A percentile compares a stretch with the other conserved stretches of the same genome.
These are phyloP conservation scores for Pardalotus punctatus DNA, from an alignment of 2,113 vertebrate genomes.

Conservation along the genomic window DNA sequence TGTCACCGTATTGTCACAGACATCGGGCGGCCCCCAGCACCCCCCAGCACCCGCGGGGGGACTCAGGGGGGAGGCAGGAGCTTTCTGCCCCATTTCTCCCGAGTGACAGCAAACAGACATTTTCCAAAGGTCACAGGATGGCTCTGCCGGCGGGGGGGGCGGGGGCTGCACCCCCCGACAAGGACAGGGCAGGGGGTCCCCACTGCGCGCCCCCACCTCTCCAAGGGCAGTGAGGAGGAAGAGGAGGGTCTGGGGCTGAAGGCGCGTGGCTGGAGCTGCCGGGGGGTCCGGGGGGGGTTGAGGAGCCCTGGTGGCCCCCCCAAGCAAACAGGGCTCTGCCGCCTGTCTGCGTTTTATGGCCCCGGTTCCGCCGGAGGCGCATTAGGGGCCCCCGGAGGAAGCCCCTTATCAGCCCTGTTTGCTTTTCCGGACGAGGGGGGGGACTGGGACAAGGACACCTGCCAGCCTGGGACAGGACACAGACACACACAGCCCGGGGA, in stretches of 20 bases:
- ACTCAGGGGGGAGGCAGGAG: background rate
- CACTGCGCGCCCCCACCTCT: no score
- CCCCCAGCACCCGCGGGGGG: background rate
- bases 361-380: background rate
- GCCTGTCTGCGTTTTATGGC: slow-evolving; percentile 14
- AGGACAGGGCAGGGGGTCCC: no score
- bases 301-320: background rate
- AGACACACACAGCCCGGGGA: background rate
- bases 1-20: background rate
- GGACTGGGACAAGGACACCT: background rate
- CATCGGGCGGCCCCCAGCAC: background rate
- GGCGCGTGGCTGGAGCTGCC: background rate
- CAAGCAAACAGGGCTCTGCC: background rate
- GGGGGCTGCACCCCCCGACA: background rate
- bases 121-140: slow-evolving; percentile 30
- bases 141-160: background rate
- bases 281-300: background rate
- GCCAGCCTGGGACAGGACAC: background rate
- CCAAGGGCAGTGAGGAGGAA: background rate
- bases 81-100: slow-evolving; percentile 33
- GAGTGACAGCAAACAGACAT: background rate
- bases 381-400: background rate
- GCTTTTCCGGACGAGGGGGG: background rate
- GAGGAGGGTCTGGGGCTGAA: background rate
- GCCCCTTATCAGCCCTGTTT: slow-evolving; percentile 2